phyloP scores from a whole-genome alignment of 2,113 vertebrate genomes.

The Prochilodus magdalenae region DNA sequence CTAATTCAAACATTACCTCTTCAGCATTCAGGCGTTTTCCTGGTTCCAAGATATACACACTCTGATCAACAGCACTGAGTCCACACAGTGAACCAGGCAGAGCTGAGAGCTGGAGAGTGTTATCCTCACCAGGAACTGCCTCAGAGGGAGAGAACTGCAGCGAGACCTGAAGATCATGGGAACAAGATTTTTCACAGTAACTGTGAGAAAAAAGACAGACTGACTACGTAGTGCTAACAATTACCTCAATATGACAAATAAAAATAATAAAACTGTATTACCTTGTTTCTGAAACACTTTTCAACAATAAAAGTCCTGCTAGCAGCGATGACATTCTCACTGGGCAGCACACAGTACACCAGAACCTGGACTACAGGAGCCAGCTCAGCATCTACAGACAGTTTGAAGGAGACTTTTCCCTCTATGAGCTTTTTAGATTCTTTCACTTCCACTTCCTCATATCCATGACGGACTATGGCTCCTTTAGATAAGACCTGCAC shows the following conservation, averaged over 20 bases:
- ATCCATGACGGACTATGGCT: slow-evolving; percentile 71
- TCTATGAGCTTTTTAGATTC: slow-evolving; percentile 61
- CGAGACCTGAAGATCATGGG: slow-evolving; percentile 66
- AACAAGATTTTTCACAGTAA: background rate
- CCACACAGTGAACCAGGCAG: slow-evolving; percentile 83
- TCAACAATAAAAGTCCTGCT: slow-evolving; percentile 75
- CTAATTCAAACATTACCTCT: slow-evolving; percentile 56
- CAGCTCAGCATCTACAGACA: slow-evolving; percentile 72
- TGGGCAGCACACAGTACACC: slow-evolving; percentile 78
- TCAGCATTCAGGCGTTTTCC: slow-evolving; percentile 74
- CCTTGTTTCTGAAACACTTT: slow-evolving; percentile 86
- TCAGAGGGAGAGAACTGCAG: slow-evolving; percentile 73
- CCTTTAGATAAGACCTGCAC: slow-evolving; percentile 79
- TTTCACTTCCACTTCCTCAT: slow-evolving; percentile 60
- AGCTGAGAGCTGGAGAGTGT: slow-evolving; percentile 70
- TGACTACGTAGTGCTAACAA: background rate
- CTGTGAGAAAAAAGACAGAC: background rate
- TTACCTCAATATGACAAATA: background rate
- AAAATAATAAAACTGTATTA: too few species aligned
- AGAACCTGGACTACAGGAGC: slow-evolving; percentile 72
- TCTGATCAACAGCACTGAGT: slow-evolving; percentile 81
- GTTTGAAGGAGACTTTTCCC: slow-evolving; percentile 72
- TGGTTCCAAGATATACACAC: slow-evolving; percentile 79
- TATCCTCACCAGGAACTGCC: slow-evolving; percentile 75
- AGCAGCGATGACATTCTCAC: slow-evolving; percentile 78